A percentile compares a stretch with the other conserved stretches of the same genome.
Evolutionary conservation across 2,797 vertebrate genomes (phyloP).

Genomic region (Cephalopachus bancanus): DNA sequence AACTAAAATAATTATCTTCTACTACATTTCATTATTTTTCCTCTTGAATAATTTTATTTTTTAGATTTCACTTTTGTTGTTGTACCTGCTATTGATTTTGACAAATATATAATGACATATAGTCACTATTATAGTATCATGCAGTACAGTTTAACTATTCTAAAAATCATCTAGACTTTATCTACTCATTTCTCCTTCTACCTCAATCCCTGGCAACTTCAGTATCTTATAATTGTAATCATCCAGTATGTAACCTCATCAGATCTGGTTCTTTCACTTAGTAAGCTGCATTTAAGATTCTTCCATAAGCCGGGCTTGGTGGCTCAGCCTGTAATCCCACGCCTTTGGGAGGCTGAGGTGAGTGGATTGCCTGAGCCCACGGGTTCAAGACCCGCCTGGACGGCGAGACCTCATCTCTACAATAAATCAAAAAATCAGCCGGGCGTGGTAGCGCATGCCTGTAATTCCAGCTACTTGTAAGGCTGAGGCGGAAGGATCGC

Average conservation of each 20-base stretch:
- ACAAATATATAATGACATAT: too few relatives aligned
- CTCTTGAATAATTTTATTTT: not conserved
- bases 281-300: not conserved
- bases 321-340: too few relatives aligned
- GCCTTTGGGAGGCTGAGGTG: too few relatives aligned
- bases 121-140: not conserved
- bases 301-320: too few relatives aligned
- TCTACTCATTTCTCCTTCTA: not conserved
- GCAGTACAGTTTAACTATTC: not conserved
- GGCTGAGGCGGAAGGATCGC: too few relatives aligned
- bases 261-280: not conserved
- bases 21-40: not conserved
- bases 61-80: not conserved
- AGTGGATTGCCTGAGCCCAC: too few relatives aligned
- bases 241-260: not conserved
- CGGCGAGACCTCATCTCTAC: too few relatives aligned
- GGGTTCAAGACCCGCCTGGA: too few relatives aligned
- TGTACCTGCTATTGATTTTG: not conserved
- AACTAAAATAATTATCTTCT: not conserved
- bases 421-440: too few relatives aligned
- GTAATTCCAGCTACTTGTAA: too few relatives aligned
- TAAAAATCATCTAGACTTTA: not conserved
- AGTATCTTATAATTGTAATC: not conserved
- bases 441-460: too few relatives aligned
- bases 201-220: not conserved